These are phyloP conservation scores for Danionella dracula DNA, from an alignment of 2,797 vertebrate genomes.

Conservation along the genomic window DNA sequence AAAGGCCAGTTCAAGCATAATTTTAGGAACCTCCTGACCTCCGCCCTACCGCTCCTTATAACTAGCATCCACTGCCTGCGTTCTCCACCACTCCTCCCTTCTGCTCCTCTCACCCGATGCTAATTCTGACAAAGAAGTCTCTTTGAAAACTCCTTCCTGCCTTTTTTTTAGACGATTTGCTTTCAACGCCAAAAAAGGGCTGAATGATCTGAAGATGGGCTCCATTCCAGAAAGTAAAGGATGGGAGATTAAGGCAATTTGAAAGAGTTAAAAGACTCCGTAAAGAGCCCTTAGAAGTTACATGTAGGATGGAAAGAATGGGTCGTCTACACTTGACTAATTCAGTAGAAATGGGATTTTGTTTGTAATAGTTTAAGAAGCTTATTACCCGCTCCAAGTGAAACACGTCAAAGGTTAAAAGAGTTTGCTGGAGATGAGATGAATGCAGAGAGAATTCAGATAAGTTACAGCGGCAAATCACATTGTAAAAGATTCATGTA, in stretches of 20 bases:
- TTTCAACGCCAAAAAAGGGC: slow-evolving; percentile 67
- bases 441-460: slow-evolving; percentile 42
- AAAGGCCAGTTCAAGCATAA: slow-evolving; percentile 45
- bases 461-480: too few species aligned
- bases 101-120: slow-evolving; percentile 40
- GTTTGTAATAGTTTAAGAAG: slow-evolving; percentile 64
- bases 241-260: slow-evolving; percentile 56
- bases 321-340: slow-evolving; percentile 72
- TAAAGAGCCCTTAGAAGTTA: slow-evolving; percentile 66
- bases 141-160: slow-evolving; percentile 69
- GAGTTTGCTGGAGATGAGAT: slow-evolving; percentile 62
- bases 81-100: slow-evolving; percentile 33
- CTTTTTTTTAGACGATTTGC: slow-evolving; percentile 55
- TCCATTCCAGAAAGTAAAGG: slow-evolving; percentile 66
- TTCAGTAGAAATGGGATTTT: slow-evolving; percentile 64
- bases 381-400: slow-evolving; percentile 63
- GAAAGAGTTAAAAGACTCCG: slow-evolving; percentile 53
- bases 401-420: slow-evolving; percentile 75
- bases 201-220: slow-evolving; percentile 67
- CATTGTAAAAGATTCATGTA: not conserved
- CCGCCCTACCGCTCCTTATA: slow-evolving; percentile 52
- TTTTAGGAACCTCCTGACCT: slow-evolving; percentile 55
- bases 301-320: slow-evolving; percentile 69
- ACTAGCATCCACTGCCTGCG: slow-evolving; percentile 57
- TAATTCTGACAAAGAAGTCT: slow-evolving; percentile 71